Evolutionary conservation across 2,113 vertebrate species (phyloP).

Genomic region (Microtus ochrogaster): DNA sequence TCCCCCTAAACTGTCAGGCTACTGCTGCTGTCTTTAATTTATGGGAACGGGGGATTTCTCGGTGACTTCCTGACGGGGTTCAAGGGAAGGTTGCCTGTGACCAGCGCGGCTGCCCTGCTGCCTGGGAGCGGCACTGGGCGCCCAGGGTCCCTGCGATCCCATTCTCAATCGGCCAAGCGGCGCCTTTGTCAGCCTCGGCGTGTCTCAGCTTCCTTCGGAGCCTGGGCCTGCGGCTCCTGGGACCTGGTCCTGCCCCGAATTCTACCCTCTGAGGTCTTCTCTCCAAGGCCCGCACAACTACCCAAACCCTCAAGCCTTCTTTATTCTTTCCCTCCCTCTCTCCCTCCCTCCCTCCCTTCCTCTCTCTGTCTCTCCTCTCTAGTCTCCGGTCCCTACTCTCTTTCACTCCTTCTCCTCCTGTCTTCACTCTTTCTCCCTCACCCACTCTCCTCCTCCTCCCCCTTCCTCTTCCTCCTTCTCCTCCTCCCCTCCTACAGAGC

Average conservation of each 20-base stretch:
- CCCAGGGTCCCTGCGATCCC: no score
- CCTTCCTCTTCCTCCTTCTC: no score
- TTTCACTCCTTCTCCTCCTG: no score
- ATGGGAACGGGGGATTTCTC: conserved; percentile 62
- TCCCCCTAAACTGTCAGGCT: conserved; percentile 23
- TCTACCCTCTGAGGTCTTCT: neutral
- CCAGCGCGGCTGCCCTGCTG: neutral
- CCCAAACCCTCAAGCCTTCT: no score
- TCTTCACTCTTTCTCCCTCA: neutral
- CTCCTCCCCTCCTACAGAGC: neutral
- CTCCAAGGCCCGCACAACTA: neutral
- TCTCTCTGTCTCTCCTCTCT: neutral
- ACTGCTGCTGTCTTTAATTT: conserved; percentile 66
- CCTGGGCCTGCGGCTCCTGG: neutral
- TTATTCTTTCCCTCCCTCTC: neutral
- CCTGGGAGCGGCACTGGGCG: neutral
- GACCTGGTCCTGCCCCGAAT: neutral
- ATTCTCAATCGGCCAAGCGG: neutral
- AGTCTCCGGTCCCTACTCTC: no score
- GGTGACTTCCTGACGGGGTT: conserved; percentile 72
- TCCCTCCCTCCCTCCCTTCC: neutral
- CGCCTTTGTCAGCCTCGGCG: neutral
- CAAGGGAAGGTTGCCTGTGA: conserved; percentile 72
- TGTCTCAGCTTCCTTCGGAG: neutral
- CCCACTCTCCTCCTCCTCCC: neutral